Percentiles rank a stretch among this genome's conserved stretches.
These are phyloP conservation scores for Microplitis demolitor DNA, from an alignment of 1,140 invertebrate species.

Conservation along the genomic window DNA sequence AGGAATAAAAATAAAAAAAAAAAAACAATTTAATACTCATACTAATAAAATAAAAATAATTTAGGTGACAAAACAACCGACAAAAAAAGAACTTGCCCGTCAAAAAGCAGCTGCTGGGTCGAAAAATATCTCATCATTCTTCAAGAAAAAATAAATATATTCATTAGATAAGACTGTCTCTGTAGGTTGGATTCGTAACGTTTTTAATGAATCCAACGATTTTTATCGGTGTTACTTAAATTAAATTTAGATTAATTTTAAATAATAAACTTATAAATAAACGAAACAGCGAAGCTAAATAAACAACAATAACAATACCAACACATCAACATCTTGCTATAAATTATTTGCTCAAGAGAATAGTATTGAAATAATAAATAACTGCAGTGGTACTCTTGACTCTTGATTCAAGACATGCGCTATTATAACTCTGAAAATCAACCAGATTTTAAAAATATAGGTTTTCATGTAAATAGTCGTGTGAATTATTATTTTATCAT, in stretches of 20 bases:
- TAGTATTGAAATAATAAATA: no score
- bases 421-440: background rate
- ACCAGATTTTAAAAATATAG: no score
- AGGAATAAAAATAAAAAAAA: no score
- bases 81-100: conserved; percentile 73
- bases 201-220: conserved; percentile 28
- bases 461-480: conserved; percentile 22
- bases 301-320: no score
- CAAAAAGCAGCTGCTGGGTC: conserved; percentile 75
- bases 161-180: conserved; percentile 21
- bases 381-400: no score
- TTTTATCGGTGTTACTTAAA: conserved; percentile 42
- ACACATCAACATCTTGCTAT: no score
- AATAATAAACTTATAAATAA: background rate
- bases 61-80: conserved; percentile 55
- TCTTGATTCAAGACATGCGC: no score
- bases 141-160: conserved; percentile 62
- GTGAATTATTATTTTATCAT: conserved; percentile 13
- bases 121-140: conserved; percentile 77
- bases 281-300: background rate
- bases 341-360: no score
- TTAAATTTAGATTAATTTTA: conserved; percentile 10
- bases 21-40: no score
- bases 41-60: conserved; percentile 29
- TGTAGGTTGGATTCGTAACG: background rate